phyloP scores from a whole-genome alignment of 2,888 invertebrate genomes.

The Morpho deidamia region DNA sequence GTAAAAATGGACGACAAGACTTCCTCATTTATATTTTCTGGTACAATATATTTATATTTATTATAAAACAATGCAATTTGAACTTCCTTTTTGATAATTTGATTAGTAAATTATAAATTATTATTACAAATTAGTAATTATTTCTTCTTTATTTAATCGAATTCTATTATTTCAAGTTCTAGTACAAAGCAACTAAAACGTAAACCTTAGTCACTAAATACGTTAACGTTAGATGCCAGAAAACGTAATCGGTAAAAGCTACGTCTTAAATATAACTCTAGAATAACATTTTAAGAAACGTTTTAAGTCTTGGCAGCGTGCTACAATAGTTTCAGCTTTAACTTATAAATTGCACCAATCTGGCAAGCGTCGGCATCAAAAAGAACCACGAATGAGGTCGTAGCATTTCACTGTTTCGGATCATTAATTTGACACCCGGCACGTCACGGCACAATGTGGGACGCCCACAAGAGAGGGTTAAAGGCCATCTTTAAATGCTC shows the following conservation, averaged over 20 bases:
- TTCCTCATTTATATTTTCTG: no score
- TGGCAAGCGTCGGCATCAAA: constrained; percentile 18
- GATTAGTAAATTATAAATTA: no score
- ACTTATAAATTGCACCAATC: constrained; percentile 29
- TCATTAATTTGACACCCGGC: constrained; percentile 74
- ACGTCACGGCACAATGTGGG: constrained; percentile 54
- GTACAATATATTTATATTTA: no score
- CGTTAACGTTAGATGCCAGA: background rate
- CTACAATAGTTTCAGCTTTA: background rate
- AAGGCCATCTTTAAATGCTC: constrained; percentile 56
- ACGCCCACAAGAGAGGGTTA: constrained; percentile 67
- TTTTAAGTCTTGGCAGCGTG: constrained; percentile 6
- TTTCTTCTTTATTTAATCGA: no score
- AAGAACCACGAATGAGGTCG: constrained; percentile 41
- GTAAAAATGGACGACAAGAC: no score
- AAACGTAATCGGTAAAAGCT: background rate
- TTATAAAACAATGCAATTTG: no score
- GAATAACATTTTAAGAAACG: background rate
- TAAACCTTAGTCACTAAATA: no score
- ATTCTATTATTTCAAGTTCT: no score
- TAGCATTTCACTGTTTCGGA: constrained; percentile 56
- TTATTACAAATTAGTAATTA: no score
- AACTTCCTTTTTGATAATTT: no score
- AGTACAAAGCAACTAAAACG: no score
- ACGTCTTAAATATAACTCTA: background rate